Conservation (phyloP, 2,797 vertebrate genomes). For the Eospalax fontanierii region DNA sequence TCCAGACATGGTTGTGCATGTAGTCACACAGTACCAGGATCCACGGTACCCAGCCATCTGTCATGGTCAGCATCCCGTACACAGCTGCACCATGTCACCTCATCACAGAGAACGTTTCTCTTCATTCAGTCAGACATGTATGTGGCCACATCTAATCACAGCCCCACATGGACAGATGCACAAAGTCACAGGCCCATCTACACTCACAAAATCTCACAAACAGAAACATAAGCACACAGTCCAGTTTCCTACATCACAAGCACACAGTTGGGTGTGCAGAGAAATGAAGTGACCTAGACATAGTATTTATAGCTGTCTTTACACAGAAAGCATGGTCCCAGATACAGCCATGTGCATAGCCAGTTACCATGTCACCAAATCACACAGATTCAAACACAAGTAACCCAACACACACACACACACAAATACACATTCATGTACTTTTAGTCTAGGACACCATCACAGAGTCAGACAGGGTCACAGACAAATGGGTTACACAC, state of each 20-base stretch:
- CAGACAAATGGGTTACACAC: neutral
- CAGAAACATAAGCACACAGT: neutral
- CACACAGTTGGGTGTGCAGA: neutral
- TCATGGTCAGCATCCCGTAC: neutral
- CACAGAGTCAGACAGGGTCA: neutral
- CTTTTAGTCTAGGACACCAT: neutral
- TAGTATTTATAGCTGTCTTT: neutral
- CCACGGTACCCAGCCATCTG: neutral
- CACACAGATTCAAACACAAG: conserved; percentile 25
- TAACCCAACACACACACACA: neutral
- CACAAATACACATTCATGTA: neutral
- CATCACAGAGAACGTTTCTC: neutral
- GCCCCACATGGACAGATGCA: neutral
- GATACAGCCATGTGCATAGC: neutral
- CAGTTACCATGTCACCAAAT: conserved; percentile 14
- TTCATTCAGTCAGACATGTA: neutral
- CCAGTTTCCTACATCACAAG: neutral
- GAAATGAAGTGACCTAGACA: neutral
- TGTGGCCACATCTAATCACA: neutral
- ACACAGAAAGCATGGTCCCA: neutral
- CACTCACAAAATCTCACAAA: neutral
- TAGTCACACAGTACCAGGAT: neutral
- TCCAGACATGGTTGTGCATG: neutral
- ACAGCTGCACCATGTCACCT: neutral
- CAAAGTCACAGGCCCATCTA: neutral